Evolutionary conservation across 2,888 invertebrate genomes (phyloP).

Genomic region (Archaeoteleia sp.): DNA sequence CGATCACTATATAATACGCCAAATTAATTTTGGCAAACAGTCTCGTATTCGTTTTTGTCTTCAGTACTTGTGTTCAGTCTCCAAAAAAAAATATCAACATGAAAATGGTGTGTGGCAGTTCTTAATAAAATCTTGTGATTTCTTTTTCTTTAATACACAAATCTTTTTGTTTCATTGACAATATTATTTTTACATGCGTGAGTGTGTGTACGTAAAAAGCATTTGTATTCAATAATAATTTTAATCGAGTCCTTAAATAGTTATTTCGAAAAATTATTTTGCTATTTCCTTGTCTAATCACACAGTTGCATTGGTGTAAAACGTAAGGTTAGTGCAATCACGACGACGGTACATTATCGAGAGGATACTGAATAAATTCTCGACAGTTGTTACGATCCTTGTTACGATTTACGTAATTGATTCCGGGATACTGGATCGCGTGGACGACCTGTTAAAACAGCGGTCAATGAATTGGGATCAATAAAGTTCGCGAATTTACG

Average conservation of each 20-base stretch:
- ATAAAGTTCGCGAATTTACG: slow-evolving; percentile 21
- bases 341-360: neutral
- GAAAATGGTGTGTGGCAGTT: slow-evolving; percentile 36
- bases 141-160: no score
- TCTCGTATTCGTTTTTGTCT: no score
- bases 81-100: slow-evolving; percentile 9
- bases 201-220: no score
- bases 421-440: slow-evolving; percentile 35
- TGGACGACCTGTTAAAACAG: slow-evolving; percentile 20
- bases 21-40: slow-evolving; percentile 42
- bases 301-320: slow-evolving; percentile 9
- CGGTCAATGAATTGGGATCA: slow-evolving; percentile 31
- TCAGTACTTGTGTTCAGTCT: slow-evolving; percentile 6
- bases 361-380: slow-evolving; percentile 14
- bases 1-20: slow-evolving; percentile 49
- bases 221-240: no score
- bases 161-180: no score
- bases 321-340: slow-evolving; percentile 27
- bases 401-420: slow-evolving; percentile 36
- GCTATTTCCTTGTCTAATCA: slow-evolving; percentile 9
- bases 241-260: no score
- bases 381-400: no score
- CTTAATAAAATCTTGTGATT: neutral
- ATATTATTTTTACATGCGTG: no score
- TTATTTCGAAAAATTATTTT: no score